Percentiles rank a stretch among this genome's conserved stretches.
Conservation (phyloP, 2,888 invertebrate species). For the Nemoura dubitans region DNA sequence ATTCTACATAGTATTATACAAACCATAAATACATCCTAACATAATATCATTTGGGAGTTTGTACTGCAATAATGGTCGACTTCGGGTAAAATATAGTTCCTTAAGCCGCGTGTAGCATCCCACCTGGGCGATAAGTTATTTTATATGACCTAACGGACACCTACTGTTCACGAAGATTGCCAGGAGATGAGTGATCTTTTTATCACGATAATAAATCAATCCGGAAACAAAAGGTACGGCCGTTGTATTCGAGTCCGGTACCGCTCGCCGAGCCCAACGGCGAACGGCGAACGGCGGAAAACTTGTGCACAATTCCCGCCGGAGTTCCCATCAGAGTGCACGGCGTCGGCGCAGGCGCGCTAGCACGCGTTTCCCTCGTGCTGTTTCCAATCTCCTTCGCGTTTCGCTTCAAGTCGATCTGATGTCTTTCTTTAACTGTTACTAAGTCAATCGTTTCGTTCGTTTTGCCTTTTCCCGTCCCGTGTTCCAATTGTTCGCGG, state of each 20-base stretch:
- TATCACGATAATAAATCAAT: conserved; percentile 36
- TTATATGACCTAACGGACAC: conserved; percentile 24
- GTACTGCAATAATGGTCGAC: conserved; percentile 27
- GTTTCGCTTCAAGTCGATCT: conserved; percentile 35
- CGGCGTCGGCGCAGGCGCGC: neutral
- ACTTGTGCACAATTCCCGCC: conserved; percentile 15
- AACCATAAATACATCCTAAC: conserved; percentile 21
- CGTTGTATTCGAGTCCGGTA: conserved; percentile 13
- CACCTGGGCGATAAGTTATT: conserved; percentile 26
- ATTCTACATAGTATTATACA: conserved; percentile 17
- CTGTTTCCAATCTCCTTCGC: conserved; percentile 36
- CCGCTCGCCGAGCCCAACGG: neutral
- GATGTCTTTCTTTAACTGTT: conserved; percentile 33
- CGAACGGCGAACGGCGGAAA: neutral
- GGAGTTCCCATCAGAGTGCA: neutral
- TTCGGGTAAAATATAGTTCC: conserved; percentile 25
- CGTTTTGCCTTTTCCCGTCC: conserved; percentile 15
- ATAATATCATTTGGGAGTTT: conserved; percentile 24
- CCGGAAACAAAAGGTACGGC: neutral
- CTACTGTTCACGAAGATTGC: conserved; percentile 27
- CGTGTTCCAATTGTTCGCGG: conserved; percentile 20
- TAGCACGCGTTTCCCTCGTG: neutral
- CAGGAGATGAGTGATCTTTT: conserved; percentile 34
- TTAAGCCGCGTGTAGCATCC: conserved; percentile 27
- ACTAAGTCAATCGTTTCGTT: conserved; percentile 21